phyloP scores from a whole-genome alignment of 2,113 vertebrate genomes.

The Scophthalmus maximus region DNA sequence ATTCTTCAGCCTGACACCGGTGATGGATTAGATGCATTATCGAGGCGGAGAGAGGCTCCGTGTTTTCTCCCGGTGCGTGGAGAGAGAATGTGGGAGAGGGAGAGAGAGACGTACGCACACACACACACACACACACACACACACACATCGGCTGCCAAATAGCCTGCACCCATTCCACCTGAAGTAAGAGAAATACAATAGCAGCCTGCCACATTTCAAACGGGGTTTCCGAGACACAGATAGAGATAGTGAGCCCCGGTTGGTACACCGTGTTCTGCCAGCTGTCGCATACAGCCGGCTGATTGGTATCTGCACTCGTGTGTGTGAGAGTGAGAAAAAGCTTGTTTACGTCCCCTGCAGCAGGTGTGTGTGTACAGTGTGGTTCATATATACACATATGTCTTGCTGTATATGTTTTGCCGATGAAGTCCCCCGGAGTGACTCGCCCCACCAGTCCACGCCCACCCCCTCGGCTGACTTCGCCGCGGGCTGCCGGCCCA shows the following conservation, averaged over 20 bases:
- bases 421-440: too few relatives aligned
- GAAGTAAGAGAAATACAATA: slow-evolving; percentile 65
- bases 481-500: too few relatives aligned
- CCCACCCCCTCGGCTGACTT: too few relatives aligned
- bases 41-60: slow-evolving; percentile 73
- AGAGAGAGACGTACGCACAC: slow-evolving; percentile 18
- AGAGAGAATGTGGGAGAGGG: slow-evolving; percentile 13
- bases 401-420: too few relatives aligned
- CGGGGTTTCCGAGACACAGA: slow-evolving; percentile 48
- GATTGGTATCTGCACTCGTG: slow-evolving; percentile 21
- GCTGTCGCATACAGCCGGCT: slow-evolving; percentile 17
- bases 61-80: slow-evolving; percentile 55
- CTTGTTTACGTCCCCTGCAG: not conserved
- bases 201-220: slow-evolving; percentile 64
- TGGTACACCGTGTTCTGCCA: slow-evolving; percentile 45
- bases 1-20: slow-evolving; percentile 79
- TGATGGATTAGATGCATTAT: slow-evolving; percentile 84
- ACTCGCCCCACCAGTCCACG: too few relatives aligned
- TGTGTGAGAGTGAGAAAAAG: not conserved
- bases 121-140: slow-evolving; percentile 4
- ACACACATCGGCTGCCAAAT: slow-evolving; percentile 25
- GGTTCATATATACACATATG: too few relatives aligned
- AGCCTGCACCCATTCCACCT: slow-evolving; percentile 53
- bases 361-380: not conserved
- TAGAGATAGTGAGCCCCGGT: slow-evolving; percentile 36